Evolutionary conservation across 1,140 invertebrate genomes (phyloP).

Genomic region (Schlechtendalia chinensis): DNA sequence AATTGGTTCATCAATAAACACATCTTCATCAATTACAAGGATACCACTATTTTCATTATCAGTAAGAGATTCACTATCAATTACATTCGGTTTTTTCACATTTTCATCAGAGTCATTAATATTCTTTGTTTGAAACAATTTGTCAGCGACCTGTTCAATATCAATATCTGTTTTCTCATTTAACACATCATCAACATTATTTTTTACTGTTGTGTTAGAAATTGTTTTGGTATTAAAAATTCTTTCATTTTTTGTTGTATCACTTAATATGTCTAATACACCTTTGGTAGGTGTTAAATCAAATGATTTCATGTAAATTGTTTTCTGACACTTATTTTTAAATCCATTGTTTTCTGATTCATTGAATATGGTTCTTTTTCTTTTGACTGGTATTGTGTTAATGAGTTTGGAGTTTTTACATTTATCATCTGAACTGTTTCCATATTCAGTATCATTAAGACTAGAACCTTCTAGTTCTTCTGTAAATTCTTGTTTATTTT

Average conservation of each 20-base stretch:
- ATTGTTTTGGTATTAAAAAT: neutral
- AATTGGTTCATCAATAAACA: neutral
- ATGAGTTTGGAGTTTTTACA: neutral
- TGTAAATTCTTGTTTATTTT: conserved; percentile 10
- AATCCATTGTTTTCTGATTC: neutral
- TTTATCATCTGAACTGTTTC: conserved; percentile 2
- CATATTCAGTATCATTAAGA: conserved; percentile 31
- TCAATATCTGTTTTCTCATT: neutral
- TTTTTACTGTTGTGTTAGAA: neutral
- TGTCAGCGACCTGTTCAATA: too few relatives aligned
- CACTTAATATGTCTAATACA: neutral
- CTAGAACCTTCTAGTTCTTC: conserved; percentile 23
- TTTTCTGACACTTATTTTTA: neutral
- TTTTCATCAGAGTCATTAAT: neutral
- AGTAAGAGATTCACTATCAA: neutral
- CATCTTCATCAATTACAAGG: conserved; percentile 14
- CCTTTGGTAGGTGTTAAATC: neutral
- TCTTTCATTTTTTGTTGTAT: neutral
- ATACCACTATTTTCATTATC: neutral
- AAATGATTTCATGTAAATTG: conserved; percentile 10
- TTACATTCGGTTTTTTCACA: neutral
- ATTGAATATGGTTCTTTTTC: neutral
- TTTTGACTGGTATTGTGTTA: neutral
- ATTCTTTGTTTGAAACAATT: neutral
- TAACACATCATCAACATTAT: neutral